Evolutionary conservation across 2,797 vertebrate species (phyloP).

Genomic region (Chromobotia macracanthus): DNA sequence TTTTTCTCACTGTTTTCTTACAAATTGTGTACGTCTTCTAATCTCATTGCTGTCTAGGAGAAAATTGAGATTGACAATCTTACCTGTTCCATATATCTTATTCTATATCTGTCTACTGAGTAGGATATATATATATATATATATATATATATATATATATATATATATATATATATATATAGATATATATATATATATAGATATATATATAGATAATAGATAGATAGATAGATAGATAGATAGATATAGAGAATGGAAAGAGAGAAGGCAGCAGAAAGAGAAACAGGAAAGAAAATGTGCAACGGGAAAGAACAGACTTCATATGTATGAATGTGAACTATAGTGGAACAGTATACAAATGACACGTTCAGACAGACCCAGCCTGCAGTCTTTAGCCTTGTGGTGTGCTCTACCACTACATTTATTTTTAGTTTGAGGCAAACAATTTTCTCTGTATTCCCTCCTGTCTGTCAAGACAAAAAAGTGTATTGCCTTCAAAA

Average conservation of each 20-base stretch:
- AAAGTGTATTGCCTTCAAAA: background rate
- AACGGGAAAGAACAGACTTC: background rate
- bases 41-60: background rate
- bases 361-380: conserved; percentile 18
- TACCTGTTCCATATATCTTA: background rate
- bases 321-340: background rate
- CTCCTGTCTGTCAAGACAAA: conserved; percentile 12
- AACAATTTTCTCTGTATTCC: conserved; percentile 32
- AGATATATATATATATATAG: no score
- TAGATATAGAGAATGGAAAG: no score
- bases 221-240: no score
- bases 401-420: conserved; percentile 3
- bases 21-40: background rate
- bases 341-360: conserved; percentile 22
- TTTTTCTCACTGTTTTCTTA: no score
- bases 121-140: no score
- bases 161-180: no score
- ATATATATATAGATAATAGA: no score
- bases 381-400: conserved; percentile 27
- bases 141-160: no score
- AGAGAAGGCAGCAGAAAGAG: no score
- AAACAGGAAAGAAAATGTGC: background rate
- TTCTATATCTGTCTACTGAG: no score
- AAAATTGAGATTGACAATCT: background rate
- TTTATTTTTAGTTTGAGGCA: conserved; percentile 32